These are phyloP conservation scores for Saxidomus purpurata DNA, from an alignment of 1,140 invertebrate species.

Conservation along the genomic window DNA sequence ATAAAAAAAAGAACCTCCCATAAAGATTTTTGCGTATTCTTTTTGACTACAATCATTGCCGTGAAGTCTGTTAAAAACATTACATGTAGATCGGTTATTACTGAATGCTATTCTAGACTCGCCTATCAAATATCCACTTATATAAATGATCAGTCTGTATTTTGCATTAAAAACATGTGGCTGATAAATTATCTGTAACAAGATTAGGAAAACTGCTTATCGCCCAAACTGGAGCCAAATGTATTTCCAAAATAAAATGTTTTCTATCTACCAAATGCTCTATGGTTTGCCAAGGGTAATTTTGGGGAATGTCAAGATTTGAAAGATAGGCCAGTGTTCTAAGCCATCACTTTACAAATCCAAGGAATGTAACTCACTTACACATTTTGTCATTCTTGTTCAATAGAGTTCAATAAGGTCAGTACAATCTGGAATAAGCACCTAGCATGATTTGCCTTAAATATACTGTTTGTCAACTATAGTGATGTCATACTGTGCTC, in stretches of 20 bases:
- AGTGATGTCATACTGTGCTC: too few relatives aligned
- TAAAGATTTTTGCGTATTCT: too few relatives aligned
- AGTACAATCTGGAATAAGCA: too few relatives aligned
- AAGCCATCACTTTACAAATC: not conserved
- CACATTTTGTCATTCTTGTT: too few relatives aligned
- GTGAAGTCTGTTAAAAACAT: not conserved
- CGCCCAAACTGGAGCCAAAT: slow-evolving; percentile 8
- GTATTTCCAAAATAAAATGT: slow-evolving; percentile 30
- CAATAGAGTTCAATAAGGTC: too few relatives aligned
- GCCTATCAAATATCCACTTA: not conserved
- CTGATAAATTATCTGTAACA: slow-evolving; percentile 35
- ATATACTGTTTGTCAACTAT: too few relatives aligned
- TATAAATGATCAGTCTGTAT: slow-evolving; percentile 2
- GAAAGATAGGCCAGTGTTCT: too few relatives aligned
- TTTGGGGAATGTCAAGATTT: slow-evolving; percentile 29
- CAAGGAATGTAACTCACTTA: too few relatives aligned
- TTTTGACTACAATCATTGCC: too few relatives aligned
- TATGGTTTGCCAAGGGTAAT: slow-evolving; percentile 1
- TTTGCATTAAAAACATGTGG: slow-evolving; percentile 19
- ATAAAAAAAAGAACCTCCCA: too few relatives aligned
- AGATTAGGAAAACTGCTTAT: slow-evolving; percentile 38
- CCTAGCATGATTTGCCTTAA: too few relatives aligned
- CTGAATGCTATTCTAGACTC: not conserved
- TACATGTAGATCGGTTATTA: not conserved
- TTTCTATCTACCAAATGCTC: slow-evolving; percentile 10